Evolutionary conservation across 1,140 invertebrate genomes (phyloP).

Genomic region (Drosophila takahashii): DNA sequence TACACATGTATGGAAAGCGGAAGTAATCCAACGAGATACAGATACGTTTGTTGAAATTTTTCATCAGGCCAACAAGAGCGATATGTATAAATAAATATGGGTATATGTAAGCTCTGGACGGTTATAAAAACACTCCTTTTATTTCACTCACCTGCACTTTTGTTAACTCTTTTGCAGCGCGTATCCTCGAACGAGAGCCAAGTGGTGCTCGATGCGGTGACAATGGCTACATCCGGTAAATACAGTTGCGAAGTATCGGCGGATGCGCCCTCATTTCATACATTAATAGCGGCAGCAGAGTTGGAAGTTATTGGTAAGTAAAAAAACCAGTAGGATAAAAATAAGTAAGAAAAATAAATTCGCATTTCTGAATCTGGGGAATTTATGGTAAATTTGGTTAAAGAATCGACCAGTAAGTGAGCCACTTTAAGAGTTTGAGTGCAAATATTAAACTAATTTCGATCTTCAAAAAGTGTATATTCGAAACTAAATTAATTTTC

Average conservation of each 20-base stretch:
- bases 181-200: constrained; percentile 87
- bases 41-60: constrained; percentile 62
- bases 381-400: neutral
- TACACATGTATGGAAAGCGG: constrained; percentile 28
- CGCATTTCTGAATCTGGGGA: neutral
- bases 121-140: constrained; percentile 57
- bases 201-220: constrained; percentile 87
- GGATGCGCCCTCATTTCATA: constrained; percentile 94
- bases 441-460: constrained; percentile 16
- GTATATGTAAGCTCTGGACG: constrained; percentile 24
- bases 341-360: constrained; percentile 2
- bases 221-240: constrained; percentile 87
- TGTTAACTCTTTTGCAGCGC: constrained; percentile 84
- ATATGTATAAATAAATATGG: constrained; percentile 25
- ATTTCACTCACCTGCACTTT: constrained; percentile 28
- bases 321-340: constrained; percentile 21
- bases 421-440: neutral
- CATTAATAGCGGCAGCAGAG: constrained; percentile 88
- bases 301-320: constrained; percentile 91
- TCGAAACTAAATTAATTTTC: constrained; percentile 37
- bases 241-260: constrained; percentile 94
- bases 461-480: neutral
- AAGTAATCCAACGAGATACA: constrained; percentile 59
- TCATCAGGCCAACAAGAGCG: constrained; percentile 13
- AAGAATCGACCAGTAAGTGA: neutral